Evolutionary conservation across 2,113 vertebrate genomes (phyloP).

Genomic region (Prietella phreatophila): DNA sequence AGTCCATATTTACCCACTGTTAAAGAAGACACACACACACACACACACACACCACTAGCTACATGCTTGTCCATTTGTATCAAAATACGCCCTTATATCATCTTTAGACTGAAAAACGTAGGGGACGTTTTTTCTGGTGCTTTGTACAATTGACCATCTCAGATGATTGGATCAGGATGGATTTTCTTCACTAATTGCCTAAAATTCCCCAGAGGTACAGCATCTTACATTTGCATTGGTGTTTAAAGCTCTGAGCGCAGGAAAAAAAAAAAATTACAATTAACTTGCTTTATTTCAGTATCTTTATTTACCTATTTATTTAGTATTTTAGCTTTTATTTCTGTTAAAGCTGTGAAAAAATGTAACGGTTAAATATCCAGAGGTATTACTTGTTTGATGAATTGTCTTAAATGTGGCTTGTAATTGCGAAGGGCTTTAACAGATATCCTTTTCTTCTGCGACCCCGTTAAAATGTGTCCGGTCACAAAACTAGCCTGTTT

Average conservation of each 20-base stretch:
- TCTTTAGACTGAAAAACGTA: conserved; percentile 4
- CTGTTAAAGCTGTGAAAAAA: not conserved
- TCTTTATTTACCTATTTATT: not conserved
- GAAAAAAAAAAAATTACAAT: not conserved
- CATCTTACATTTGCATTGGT: conserved; percentile 19
- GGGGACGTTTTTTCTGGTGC: not conserved
- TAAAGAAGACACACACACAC: conserved; percentile 19
- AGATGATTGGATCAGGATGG: conserved; percentile 18
- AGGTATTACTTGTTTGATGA: not conserved
- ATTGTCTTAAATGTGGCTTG: not conserved
- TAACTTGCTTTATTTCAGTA: not conserved
- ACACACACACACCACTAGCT: conserved; percentile 12
- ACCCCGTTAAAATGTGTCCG: not conserved
- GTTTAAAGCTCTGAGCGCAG: not conserved
- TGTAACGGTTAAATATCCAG: not conserved
- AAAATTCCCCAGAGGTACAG: conserved; percentile 24
- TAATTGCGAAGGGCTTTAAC: not conserved
- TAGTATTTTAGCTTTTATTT: not conserved
- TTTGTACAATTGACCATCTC: conserved; percentile 9
- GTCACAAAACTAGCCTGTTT: not conserved
- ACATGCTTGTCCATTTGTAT: conserved; percentile 13
- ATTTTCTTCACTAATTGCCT: conserved; percentile 39
- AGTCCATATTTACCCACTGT: conserved; percentile 16
- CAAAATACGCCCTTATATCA: conserved; percentile 15
- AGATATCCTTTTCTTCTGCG: not conserved